Evolutionary conservation across 1,140 invertebrate species (phyloP).

Genomic region (Probaryconus sp.): DNA sequence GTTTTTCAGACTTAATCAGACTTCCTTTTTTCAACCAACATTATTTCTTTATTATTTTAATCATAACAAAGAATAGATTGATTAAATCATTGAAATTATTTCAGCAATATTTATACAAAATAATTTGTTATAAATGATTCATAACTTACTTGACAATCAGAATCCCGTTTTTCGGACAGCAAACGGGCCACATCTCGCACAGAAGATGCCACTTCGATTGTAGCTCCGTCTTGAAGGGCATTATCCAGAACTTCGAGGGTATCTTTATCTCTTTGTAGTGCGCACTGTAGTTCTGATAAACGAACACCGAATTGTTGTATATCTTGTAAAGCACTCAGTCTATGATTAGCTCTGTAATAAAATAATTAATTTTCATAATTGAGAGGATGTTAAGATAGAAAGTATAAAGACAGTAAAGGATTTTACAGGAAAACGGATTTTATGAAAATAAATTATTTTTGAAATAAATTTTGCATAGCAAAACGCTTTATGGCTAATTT

Average conservation of each 20-base stretch:
- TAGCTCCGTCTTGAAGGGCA: constrained; percentile 81
- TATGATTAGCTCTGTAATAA: constrained; percentile 77
- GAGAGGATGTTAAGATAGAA: too few relatives aligned
- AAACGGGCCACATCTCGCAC: constrained; percentile 83
- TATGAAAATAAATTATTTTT: too few relatives aligned
- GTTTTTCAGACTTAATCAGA: too few relatives aligned
- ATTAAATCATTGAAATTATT: too few relatives aligned
- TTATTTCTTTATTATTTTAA: too few relatives aligned
- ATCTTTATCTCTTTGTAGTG: constrained; percentile 82
- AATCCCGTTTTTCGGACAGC: constrained; percentile 82
- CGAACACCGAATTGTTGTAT: constrained; percentile 83
- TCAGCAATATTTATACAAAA: too few relatives aligned
- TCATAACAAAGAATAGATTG: too few relatives aligned
- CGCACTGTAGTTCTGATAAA: constrained; percentile 81
- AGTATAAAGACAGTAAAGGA: too few relatives aligned
- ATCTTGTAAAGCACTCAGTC: constrained; percentile 78
- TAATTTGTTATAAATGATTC: constrained; percentile 4
- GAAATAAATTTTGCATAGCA: too few relatives aligned
- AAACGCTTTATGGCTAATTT: too few relatives aligned
- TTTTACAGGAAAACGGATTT: too few relatives aligned
- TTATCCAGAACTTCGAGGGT: constrained; percentile 82
- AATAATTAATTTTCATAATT: constrained; percentile 13
- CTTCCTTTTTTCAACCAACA: too few relatives aligned
- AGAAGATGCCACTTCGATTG: constrained; percentile 81
- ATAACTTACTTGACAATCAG: constrained; percentile 75